Conservation (phyloP, 2,888 invertebrate genomes). For the Schrankia costaestrigalis region DNA sequence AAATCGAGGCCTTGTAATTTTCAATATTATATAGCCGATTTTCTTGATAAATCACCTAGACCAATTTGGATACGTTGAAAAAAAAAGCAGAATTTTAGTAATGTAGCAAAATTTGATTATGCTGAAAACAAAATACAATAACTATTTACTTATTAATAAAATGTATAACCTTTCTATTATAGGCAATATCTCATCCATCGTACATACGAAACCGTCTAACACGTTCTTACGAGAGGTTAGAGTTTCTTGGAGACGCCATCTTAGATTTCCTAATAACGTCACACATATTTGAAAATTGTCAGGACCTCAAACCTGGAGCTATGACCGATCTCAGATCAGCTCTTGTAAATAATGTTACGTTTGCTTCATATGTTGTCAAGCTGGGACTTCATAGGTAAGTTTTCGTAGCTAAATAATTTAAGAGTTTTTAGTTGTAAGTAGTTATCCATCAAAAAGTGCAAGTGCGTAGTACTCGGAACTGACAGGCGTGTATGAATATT, state of each 20-base stretch:
- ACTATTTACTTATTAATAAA: not conserved
- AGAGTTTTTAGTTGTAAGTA: not conserved
- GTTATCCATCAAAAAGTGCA: too few relatives aligned
- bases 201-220: constrained; percentile 90
- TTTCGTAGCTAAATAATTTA: constrained; percentile 4
- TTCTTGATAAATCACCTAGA: too few relatives aligned
- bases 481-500: too few relatives aligned
- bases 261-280: constrained; percentile 94
- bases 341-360: constrained; percentile 97
- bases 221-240: constrained; percentile 93
- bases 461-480: too few relatives aligned
- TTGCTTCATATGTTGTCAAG: constrained; percentile 93
- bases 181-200: constrained; percentile 96
- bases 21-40: too few relatives aligned
- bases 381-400: constrained; percentile 90
- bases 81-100: too few relatives aligned
- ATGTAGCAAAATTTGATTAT: not conserved
- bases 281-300: constrained; percentile 90
- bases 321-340: constrained; percentile 97
- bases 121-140: not conserved
- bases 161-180: constrained; percentile 13
- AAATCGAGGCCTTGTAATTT: too few relatives aligned
- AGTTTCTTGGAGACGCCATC: constrained; percentile 95
- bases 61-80: too few relatives aligned
- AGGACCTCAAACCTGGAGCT: constrained; percentile 87